Conservation (phyloP, 1,140 invertebrate species). For the Yoshiicerus persimilis region DNA sequence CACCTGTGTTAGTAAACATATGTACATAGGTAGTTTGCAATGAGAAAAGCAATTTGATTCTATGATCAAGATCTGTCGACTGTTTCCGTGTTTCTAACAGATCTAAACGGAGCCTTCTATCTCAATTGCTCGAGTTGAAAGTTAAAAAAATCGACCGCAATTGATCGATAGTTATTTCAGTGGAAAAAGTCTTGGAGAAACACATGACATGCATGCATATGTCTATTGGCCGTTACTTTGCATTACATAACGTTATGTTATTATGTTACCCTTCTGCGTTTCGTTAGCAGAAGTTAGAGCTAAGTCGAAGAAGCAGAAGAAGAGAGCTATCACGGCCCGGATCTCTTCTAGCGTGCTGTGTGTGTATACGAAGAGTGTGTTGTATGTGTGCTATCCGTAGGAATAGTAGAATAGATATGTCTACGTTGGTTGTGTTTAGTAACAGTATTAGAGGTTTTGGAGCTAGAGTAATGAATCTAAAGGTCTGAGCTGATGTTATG, state of each 20-base stretch:
- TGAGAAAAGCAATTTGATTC: neutral
- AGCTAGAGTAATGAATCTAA: neutral
- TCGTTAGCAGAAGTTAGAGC: neutral
- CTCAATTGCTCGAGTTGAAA: neutral
- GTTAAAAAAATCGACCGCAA: constrained; percentile 26
- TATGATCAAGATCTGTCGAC: neutral
- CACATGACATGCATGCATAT: constrained; percentile 14
- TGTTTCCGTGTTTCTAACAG: neutral
- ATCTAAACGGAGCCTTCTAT: neutral
- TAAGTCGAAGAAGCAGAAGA: neutral
- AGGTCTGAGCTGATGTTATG: neutral
- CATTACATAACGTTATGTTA: neutral
- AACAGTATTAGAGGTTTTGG: neutral
- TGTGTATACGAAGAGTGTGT: too few species aligned
- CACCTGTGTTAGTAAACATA: too few species aligned
- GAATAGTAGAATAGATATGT: too few species aligned
- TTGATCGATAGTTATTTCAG: constrained; percentile 4
- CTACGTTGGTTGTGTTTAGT: too few species aligned
- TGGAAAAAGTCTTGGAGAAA: neutral
- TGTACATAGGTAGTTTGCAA: neutral
- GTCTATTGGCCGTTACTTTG: neutral
- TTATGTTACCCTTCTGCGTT: neutral
- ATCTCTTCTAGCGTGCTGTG: neutral
- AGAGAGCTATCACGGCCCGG: neutral
- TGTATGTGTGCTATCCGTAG: too few species aligned